Conservation (phyloP, 2,113 vertebrate species). For the Platichthys flesus region DNA sequence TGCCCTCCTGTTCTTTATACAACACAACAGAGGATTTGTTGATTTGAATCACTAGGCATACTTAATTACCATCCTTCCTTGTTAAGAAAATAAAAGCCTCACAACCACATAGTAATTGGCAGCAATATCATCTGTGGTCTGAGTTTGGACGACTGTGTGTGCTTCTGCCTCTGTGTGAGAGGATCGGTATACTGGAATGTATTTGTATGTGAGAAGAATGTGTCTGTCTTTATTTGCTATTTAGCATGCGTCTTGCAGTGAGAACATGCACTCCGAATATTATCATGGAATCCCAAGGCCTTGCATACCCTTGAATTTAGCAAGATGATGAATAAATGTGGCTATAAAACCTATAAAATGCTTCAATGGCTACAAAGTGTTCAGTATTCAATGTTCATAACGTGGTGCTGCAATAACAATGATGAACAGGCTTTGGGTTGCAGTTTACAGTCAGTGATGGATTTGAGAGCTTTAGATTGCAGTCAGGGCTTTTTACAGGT, state of each 20-base stretch:
- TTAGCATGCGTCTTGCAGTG: not conserved
- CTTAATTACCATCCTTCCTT: conserved; percentile 65
- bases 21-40: conserved; percentile 55
- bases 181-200: not conserved
- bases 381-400: conserved; percentile 47
- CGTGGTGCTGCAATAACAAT: conserved; percentile 46
- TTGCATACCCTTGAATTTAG: conserved; percentile 9
- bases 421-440: conserved; percentile 62
- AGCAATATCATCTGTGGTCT: conserved; percentile 43
- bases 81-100: conserved; percentile 67
- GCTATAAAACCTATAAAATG: conserved; percentile 40
- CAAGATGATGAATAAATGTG: conserved; percentile 26
- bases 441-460: conserved; percentile 60
- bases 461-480: conserved; percentile 64
- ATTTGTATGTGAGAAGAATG: not conserved
- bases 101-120: conserved; percentile 49
- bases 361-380: conserved; percentile 18
- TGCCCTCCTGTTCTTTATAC: conserved; percentile 44
- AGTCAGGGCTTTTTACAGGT: conserved; percentile 60
- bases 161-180: not conserved
- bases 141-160: conserved; percentile 11
- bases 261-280: conserved; percentile 16
- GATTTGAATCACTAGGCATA: conserved; percentile 60
- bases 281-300: conserved; percentile 18
- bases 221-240: not conserved